Base-by-base conservation (phyloP, 92 coral and sea anemone genomes). In the Porites cylindrica region DNA sequence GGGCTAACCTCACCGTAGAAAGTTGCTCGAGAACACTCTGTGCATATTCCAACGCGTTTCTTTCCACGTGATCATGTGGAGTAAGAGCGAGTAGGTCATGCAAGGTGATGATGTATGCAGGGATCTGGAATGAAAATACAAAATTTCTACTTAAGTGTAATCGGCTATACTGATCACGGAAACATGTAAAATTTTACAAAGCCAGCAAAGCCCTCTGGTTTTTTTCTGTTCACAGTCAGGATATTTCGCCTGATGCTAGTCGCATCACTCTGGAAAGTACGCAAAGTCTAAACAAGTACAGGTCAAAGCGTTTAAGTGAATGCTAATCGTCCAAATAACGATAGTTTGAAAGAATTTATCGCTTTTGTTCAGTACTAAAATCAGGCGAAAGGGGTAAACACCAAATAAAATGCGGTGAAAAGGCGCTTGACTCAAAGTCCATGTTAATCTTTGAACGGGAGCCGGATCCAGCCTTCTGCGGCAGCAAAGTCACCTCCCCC, bases 31-130 rank as follows among this genome's bases (percentile, higher is more conserved):
- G 81, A n/a, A 93, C 92, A 67, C 95, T 87, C 89, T 89, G 97
- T 87, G 99, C 99, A 92, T 97, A 94, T 86, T 95, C 98, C 95
- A 97, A 71, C 47, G 98, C 93, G 79, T 91, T 90, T 73, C 99
- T 90, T 81, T 97, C 99, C 89, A 97, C 99, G 91, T 97, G 99
- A 82, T 97, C 96, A 78, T 94, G 95, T 66, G 98, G 98, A 11
- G 99, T 97, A 26, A 91, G 91, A 53, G 99, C 96, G 63, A 97
- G 91, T n/a, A 97, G 92, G 77, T 94, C 95, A 88, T 97, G 99
- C 51, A 97, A 88, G 32, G 98, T 97, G 80, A 97, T 97, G 54
- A 97, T 97, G 81, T 97, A 97, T 10, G 96, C 90, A 16, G 99
- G 99, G 43, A 96, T 95, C 99, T 96, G 90, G 56, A 82, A 74